A percentile compares a stretch with the other conserved stretches of the same genome.
phyloP scores from a whole-genome alignment of 2,888 invertebrate species.

The Fissipunctia ypsillon region DNA sequence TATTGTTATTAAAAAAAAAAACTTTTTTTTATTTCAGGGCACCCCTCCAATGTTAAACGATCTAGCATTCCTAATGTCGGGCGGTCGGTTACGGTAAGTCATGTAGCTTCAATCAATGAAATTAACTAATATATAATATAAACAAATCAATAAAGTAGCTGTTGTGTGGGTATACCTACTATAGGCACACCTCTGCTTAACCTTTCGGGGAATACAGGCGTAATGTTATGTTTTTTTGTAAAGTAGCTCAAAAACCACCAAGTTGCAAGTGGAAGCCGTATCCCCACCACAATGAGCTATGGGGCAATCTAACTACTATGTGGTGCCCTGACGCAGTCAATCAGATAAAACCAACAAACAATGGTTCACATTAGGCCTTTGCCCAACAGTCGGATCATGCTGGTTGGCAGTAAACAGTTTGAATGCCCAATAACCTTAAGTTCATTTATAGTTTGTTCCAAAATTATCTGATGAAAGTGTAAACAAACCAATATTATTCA shows the following conservation, averaged over 20 bases:
- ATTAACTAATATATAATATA: neutral
- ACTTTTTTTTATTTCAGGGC: conserved; percentile 74
- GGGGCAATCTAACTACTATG: neutral
- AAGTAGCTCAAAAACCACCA: neutral
- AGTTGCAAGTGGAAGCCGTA: neutral
- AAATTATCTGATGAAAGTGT: neutral
- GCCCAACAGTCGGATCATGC: neutral
- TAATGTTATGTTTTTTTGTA: too few species aligned
- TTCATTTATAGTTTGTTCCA: neutral
- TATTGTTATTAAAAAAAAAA: neutral
- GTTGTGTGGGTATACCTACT: too few species aligned
- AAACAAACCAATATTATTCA: neutral
- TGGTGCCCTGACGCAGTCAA: neutral
- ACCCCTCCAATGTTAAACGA: conserved; percentile 84
- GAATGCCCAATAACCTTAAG: neutral
- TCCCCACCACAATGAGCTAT: neutral
- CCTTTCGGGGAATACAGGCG: too few species aligned
- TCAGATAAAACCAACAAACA: neutral
- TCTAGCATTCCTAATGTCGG: conserved; percentile 86
- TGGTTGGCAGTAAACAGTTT: neutral
- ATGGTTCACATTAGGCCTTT: neutral
- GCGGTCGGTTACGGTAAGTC: conserved; percentile 82
- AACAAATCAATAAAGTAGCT: neutral
- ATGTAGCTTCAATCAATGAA: neutral
- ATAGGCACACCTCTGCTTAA: too few species aligned